Evolutionary conservation across 2,888 invertebrate species (phyloP).

Genomic region (Calameuta idolon): DNA sequence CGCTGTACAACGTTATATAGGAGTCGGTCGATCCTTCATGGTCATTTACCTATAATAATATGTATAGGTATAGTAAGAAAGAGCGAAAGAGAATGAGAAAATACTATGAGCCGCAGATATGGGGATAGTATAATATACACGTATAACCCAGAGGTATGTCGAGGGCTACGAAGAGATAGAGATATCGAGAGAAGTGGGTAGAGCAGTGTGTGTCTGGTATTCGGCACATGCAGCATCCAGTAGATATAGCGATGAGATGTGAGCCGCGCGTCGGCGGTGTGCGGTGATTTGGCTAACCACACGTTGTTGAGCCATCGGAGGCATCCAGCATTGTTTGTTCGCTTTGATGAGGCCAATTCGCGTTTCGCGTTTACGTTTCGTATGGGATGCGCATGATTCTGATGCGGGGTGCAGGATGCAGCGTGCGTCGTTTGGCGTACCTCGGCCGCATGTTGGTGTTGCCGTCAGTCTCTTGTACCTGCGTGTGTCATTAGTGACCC

Average conservation of each 20-base stretch:
- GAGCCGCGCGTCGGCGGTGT: conserved; percentile 27
- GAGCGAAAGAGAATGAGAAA: background rate
- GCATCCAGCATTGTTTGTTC: conserved; percentile 65
- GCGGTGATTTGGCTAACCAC: conserved; percentile 66
- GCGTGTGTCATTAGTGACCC: conserved; percentile 65
- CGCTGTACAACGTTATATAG: background rate
- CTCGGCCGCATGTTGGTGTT: conserved; percentile 23
- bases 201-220: conserved; percentile 11
- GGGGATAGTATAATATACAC: conserved; percentile 2
- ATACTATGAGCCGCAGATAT: background rate
- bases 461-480: conserved; percentile 28
- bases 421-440: conserved; percentile 22
- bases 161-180: conserved; percentile 8
- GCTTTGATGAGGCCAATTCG: conserved; percentile 67
- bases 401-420: conserved; percentile 1
- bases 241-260: conserved; percentile 14
- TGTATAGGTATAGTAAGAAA: background rate
- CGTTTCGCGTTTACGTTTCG: conserved; percentile 50
- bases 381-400: conserved; percentile 33
- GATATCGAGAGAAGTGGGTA: background rate
- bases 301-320: conserved; percentile 64
- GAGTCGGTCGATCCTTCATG: background rate
- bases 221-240: conserved; percentile 18
- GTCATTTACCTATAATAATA: background rate
- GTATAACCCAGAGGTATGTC: background rate